A percentile compares a stretch with the other conserved stretches of the same genome.
Conservation (phyloP, 2,113 vertebrate species). For the Corvus hawaiiensis region DNA sequence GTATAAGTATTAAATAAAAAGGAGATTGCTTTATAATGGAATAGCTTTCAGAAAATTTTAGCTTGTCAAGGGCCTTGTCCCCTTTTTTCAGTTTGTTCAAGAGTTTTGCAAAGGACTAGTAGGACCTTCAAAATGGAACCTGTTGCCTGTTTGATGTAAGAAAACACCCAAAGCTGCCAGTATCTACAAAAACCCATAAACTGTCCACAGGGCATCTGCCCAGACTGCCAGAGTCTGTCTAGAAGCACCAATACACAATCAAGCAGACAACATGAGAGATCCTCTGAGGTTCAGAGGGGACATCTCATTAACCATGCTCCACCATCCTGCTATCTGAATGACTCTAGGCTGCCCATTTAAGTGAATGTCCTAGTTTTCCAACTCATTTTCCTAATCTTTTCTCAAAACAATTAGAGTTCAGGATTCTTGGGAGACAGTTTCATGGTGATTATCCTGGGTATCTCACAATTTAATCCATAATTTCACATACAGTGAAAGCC, state of each 20-base stretch:
- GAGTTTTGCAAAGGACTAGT: neutral
- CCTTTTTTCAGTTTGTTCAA: neutral
- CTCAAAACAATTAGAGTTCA: neutral
- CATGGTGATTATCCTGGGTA: neutral
- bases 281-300: neutral
- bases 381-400: neutral
- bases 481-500: neutral
- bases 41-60: neutral
- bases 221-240: neutral
- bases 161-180: neutral
- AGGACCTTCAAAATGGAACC: rapidly evolving
- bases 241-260: neutral
- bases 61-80: rapidly evolving
- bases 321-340: neutral
- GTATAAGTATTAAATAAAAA: neutral
- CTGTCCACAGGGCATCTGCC: neutral
- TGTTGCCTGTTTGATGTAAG: neutral
- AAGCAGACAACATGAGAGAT: neutral
- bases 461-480: neutral
- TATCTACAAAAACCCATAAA: neutral
- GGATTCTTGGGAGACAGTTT: neutral
- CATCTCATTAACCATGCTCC: neutral
- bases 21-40: neutral
- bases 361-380: neutral
- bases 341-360: neutral